These are phyloP conservation scores for Myxocyprinus asiaticus DNA, from an alignment of 2,113 vertebrate species.

Conservation along the genomic window DNA sequence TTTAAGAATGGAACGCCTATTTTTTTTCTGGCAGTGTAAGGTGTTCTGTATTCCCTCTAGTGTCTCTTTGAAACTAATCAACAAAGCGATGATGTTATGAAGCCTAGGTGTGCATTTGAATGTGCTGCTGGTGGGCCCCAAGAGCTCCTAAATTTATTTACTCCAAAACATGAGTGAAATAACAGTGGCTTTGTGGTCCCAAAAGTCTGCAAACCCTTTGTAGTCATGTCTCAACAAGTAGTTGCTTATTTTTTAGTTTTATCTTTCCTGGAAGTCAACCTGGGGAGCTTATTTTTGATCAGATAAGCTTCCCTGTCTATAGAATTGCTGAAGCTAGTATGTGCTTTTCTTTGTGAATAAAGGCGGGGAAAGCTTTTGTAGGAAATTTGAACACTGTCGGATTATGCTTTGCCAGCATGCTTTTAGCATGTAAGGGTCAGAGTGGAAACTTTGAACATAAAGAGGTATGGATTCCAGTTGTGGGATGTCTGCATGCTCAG, in stretches of 20 bases:
- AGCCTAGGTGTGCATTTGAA: slow-evolving; percentile 20
- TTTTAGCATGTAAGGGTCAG: slow-evolving; percentile 4
- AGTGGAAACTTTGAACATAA: slow-evolving; percentile 44
- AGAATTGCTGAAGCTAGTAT: slow-evolving; percentile 1
- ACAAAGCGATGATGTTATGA: slow-evolving; percentile 20
- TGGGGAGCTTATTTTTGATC: slow-evolving; percentile 6
- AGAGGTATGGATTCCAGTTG: slow-evolving; percentile 42
- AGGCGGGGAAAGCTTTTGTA: background rate
- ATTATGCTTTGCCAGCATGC: slow-evolving; percentile 10
- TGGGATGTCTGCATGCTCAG: slow-evolving; percentile 25
- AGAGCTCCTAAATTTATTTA: background rate
- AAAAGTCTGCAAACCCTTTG: background rate
- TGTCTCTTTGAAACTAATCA: slow-evolving; percentile 20
- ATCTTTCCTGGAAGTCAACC: background rate
- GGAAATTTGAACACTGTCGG: background rate
- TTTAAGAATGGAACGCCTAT: background rate
- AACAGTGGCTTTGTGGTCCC: background rate
- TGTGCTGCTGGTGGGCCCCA: slow-evolving; percentile 8
- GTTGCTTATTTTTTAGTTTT: background rate
- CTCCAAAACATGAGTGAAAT: slow-evolving; percentile 4
- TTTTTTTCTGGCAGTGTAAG: slow-evolving; percentile 8
- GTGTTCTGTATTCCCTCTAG: slow-evolving; percentile 29
- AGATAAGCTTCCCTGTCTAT: background rate
- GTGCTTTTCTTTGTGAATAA: slow-evolving; percentile 2
- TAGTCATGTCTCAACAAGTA: slow-evolving; percentile 1